Conservation (phyloP, 2,113 vertebrate genomes). For the Pachypanchax playfairii region DNA sequence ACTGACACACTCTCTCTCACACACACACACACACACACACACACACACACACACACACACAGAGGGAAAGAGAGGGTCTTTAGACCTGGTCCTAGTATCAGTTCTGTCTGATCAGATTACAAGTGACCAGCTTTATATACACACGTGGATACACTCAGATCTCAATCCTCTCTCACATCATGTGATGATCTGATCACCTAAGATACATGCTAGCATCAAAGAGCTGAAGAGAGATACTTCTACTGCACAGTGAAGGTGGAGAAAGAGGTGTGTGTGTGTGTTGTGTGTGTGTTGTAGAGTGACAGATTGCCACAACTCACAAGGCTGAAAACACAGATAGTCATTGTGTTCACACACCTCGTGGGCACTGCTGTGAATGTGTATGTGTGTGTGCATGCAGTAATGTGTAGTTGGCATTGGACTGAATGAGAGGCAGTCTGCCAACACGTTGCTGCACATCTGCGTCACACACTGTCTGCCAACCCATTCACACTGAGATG, state of each 20-base stretch:
- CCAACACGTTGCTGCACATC: slow-evolving; percentile 52
- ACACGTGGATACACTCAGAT: no score
- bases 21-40: slow-evolving; percentile 7
- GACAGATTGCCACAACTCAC: no score
- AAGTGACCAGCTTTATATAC: no score
- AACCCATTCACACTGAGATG: slow-evolving; percentile 16
- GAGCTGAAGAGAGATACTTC: no score
- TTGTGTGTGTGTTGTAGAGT: slow-evolving; percentile 7
- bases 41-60: slow-evolving; percentile 10
- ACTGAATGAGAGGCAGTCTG: slow-evolving; percentile 55
- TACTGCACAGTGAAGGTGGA: no score
- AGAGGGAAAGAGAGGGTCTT: no score
- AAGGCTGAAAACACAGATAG: slow-evolving; percentile 55
- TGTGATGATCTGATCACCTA: no score
- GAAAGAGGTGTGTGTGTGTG: background rate
- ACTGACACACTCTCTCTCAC: background rate
- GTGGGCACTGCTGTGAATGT: slow-evolving; percentile 33
- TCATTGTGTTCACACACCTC: slow-evolving; percentile 55
- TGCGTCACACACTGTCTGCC: slow-evolving; percentile 47
- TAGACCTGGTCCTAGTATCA: no score
- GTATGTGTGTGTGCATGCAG: slow-evolving; percentile 35
- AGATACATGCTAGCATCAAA: no score
- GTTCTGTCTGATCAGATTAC: no score
- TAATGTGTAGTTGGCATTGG: slow-evolving; percentile 50
- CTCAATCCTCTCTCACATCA: no score